Evolutionary conservation across 2,797 vertebrate species (phyloP), one percentile per base, ranked within the genome.

Genomic region (Manis javanica): DNA sequence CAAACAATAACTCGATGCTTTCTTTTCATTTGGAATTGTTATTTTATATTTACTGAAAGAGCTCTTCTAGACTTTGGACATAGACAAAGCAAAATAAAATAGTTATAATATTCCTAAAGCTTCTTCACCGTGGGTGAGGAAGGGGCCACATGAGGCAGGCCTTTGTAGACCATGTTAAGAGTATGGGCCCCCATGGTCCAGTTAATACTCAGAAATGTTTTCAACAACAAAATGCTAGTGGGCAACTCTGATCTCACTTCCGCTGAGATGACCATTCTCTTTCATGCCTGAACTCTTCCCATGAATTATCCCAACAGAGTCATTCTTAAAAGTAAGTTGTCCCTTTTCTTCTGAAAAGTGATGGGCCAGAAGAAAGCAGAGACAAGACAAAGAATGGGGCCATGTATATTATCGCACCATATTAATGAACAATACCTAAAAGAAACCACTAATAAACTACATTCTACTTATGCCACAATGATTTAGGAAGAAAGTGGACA

Each of bases 341-440:
- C 83, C 9, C 14, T 88, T 84, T 87, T 95, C 69, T 74, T 87
- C 26, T 68, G 57, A 85, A 82, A 89, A 92, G 26, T n/a, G 34
- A 81, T 68, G 46, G 51, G 23, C 24, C 59, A 91, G 61, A 72
- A 89, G 49, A 87, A 37, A 86, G 13, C n/a, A 91, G 86, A 94
- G 55, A 21, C 61, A 72, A 75, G n/a, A 91, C 82, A 42, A 71
- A 89, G 53, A 79, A 89, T 77, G 34, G 68, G 46, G 14, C 26
- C 29, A 63, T 82, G 64, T 68, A 89, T 75, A 55, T n/a, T 39
- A 63, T 86, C 46, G 77, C 94, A 71, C 29, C 34, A 59, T 77
- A 14, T 89, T 94, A 87, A 83, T 93, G 79, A 96, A 88, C 49
- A n/a, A 71, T 81, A 90, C 55, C 77, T 96, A 94, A 83, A 59